A percentile compares a stretch with the other conserved stretches of the same genome.
Evolutionary conservation across 1,140 invertebrate species (phyloP).

Genomic region (Maconellicoccus hirsutus): DNA sequence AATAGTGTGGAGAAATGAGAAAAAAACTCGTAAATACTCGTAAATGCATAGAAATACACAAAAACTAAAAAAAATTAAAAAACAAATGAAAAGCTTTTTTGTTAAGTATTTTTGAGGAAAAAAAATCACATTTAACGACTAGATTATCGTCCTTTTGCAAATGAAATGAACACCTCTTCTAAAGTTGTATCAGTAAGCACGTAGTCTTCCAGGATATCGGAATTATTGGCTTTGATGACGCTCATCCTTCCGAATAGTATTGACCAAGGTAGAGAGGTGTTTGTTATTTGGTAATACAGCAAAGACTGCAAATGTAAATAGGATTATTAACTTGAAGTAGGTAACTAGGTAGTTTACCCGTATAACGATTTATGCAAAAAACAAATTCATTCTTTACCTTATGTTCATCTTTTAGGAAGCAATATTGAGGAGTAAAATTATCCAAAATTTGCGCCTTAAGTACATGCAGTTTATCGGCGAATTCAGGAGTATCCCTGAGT

Average conservation of each 20-base stretch:
- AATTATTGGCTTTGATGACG: conserved; percentile 33
- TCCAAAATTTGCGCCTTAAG: conserved; percentile 25
- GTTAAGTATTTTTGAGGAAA: no score
- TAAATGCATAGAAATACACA: no score
- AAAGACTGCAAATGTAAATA: conserved; percentile 36
- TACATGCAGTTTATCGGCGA: neutral
- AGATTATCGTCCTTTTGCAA: conserved; percentile 32
- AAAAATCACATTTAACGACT: no score
- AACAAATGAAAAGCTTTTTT: no score
- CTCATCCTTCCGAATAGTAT: conserved; percentile 45
- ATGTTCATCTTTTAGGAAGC: conserved; percentile 30
- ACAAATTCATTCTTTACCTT: no score
- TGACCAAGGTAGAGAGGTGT: conserved; percentile 36
- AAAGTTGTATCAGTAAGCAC: conserved; percentile 49
- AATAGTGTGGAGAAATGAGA: no score
- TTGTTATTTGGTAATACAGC: conserved; percentile 42
- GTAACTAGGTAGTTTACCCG: no score
- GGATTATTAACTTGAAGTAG: no score
- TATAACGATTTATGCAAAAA: neutral
- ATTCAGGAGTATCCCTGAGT: neutral
- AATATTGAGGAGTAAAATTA: conserved; percentile 14
- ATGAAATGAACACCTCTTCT: conserved; percentile 45
- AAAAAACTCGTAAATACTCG: no score
- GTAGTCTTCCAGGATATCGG: conserved; percentile 44
- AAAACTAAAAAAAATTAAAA: no score